Evolutionary conservation across 2,797 vertebrate genomes (phyloP).

Genomic region (Diceros bicornis): DNA sequence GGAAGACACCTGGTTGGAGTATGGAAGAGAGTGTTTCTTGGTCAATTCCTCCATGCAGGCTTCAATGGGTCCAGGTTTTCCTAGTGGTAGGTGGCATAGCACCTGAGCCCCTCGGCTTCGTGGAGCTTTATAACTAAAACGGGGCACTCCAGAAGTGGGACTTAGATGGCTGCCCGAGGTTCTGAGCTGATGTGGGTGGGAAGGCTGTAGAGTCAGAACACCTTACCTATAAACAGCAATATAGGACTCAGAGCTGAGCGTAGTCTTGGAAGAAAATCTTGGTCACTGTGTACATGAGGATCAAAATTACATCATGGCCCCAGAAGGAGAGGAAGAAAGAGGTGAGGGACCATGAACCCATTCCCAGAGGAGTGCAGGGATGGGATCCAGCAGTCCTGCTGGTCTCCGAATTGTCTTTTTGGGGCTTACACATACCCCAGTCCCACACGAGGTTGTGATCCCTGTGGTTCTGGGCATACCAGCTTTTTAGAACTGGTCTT

Average conservation of each 20-base stretch:
- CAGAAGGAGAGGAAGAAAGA: slow-evolving; percentile 9
- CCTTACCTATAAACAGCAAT: background rate
- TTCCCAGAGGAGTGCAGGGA: background rate
- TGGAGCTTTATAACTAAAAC: background rate
- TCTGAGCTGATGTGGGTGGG: background rate
- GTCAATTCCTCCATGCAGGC: background rate
- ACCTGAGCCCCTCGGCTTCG: background rate
- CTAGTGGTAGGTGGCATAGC: background rate
- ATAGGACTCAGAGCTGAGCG: background rate
- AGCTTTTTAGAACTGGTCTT: slow-evolving; percentile 29
- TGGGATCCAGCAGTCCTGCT: background rate
- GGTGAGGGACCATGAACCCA: background rate
- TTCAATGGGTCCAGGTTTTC: background rate
- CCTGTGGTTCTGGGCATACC: background rate
- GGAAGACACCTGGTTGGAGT: background rate
- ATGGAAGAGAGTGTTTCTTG: slow-evolving; percentile 10
- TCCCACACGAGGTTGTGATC: background rate
- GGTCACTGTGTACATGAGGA: background rate
- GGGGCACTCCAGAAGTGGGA: background rate
- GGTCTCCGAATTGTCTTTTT: background rate
- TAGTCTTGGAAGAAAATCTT: background rate
- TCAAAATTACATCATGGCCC: background rate
- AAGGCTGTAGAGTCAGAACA: background rate
- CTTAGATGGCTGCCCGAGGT: background rate
- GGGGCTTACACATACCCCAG: background rate